phyloP scores from a whole-genome alignment of 92 coral and sea anemone genomes.

The Parazoanthus atlanticus region DNA sequence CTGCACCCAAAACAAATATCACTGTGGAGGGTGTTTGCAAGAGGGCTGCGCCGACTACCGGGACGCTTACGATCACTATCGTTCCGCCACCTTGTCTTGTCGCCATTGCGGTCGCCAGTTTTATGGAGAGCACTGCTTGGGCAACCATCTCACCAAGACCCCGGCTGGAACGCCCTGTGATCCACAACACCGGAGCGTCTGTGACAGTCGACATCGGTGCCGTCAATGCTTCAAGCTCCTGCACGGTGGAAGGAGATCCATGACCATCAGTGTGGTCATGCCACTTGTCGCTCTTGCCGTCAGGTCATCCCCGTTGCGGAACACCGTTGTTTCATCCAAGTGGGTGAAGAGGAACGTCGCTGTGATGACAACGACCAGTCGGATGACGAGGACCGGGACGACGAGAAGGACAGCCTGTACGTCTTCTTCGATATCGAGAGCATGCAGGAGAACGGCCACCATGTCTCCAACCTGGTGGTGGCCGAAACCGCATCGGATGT shows the following conservation, averaged over 20 bases:
- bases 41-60: no score
- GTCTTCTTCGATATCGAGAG: neutral
- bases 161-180: no score
- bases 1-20: no score
- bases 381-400: neutral
- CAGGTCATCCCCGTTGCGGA: neutral
- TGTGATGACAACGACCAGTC: no score
- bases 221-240: neutral
- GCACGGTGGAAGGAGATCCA: neutral
- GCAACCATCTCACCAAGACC: no score
- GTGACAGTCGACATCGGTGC: neutral
- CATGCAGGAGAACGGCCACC: constrained; percentile 27
- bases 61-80: no score
- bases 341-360: neutral
- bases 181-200: neutral
- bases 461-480: constrained; percentile 1
- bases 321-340: neutral
- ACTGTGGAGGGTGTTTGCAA: no score
- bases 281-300: neutral
- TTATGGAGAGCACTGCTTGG: no score
- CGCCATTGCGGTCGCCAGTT: no score
- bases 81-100: no score
- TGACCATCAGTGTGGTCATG: neutral
- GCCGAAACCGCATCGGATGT: neutral
- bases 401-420: neutral